Percentiles rank a stretch among this genome's conserved stretches.
Conservation (phyloP, 2,888 invertebrate species). For the Mystacides longicornis region DNA sequence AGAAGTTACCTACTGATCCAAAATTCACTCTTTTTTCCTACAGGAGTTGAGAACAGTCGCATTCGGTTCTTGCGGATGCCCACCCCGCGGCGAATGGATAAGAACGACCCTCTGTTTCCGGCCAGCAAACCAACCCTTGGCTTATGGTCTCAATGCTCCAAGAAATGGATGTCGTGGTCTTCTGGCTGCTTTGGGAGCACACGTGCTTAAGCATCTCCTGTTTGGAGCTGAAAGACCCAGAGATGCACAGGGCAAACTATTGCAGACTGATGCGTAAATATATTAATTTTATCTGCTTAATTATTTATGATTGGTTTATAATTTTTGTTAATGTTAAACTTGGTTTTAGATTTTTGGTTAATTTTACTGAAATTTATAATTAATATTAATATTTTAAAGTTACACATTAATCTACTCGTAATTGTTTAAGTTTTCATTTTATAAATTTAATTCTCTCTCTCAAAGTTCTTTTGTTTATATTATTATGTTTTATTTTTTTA, state of each 20-base stretch:
- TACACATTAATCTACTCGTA: too few species aligned
- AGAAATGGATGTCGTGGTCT: slow-evolving; percentile 58
- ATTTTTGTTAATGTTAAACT: too few species aligned
- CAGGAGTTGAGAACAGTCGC: slow-evolving; percentile 56
- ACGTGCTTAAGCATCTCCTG: slow-evolving; percentile 60
- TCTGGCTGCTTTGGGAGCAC: slow-evolving; percentile 56
- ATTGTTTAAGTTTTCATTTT: too few species aligned
- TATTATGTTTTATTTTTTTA: too few species aligned
- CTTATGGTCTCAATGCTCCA: slow-evolving; percentile 58
- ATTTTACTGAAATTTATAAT: too few species aligned
- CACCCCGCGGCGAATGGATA: slow-evolving; percentile 66
- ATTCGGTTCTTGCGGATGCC: slow-evolving; percentile 60
- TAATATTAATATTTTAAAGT: too few species aligned
- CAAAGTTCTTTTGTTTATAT: too few species aligned
- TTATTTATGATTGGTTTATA: too few species aligned
- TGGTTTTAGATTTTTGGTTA: too few species aligned
- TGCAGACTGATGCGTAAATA: slow-evolving; percentile 49
- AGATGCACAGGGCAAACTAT: slow-evolving; percentile 43
- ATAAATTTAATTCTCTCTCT: too few species aligned
- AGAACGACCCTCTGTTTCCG: slow-evolving; percentile 60
- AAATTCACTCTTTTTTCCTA: slow-evolving; percentile 3
- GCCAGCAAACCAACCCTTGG: slow-evolving; percentile 49
- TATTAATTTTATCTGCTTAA: too few species aligned
- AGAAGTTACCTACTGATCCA: too few species aligned
- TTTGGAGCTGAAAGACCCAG: slow-evolving; percentile 46